phyloP scores from a whole-genome alignment of 1,140 invertebrate species.

The Drosophila busckii region DNA sequence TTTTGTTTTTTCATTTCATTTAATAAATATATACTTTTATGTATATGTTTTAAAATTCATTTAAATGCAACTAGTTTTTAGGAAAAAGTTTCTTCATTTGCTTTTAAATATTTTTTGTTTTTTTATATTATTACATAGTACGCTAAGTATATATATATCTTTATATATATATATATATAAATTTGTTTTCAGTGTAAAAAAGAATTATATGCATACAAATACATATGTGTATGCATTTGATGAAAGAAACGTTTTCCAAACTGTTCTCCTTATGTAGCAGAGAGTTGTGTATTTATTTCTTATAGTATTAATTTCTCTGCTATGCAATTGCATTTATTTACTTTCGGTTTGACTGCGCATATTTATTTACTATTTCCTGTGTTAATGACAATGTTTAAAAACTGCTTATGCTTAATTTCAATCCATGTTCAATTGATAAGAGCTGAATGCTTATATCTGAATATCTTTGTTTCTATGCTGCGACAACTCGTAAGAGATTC shows the following conservation, averaged over 20 bases:
- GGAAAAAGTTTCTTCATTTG: constrained; percentile 71
- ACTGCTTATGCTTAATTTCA: constrained; percentile 56
- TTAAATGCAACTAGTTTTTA: constrained; percentile 75
- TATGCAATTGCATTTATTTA: constrained; percentile 5
- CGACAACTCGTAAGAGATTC: too few species aligned
- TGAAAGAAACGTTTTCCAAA: constrained; percentile 57
- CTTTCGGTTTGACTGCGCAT: constrained; percentile 20
- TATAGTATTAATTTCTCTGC: constrained; percentile 29
- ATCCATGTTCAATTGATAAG: constrained; percentile 49
- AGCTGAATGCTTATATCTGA: constrained; percentile 34
- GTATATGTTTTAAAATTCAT: constrained; percentile 75
- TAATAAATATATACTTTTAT: constrained; percentile 73
- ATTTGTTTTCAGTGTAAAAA: constrained; percentile 59
- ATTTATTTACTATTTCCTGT: constrained; percentile 50
- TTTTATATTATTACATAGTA: constrained; percentile 47
- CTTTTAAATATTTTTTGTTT: constrained; percentile 49
- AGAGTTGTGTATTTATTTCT: constrained; percentile 38
- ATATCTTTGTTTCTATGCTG: constrained; percentile 23
- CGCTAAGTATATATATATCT: constrained; percentile 47
- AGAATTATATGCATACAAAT: constrained; percentile 42
- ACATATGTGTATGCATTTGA: constrained; percentile 28
- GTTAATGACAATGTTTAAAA: constrained; percentile 45
- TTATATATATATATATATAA: constrained; percentile 37
- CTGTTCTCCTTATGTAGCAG: constrained; percentile 42
- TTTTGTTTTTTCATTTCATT: constrained; percentile 31